Conservation (phyloP, 2,888 invertebrate species). For the Melinopterus prodromus region DNA sequence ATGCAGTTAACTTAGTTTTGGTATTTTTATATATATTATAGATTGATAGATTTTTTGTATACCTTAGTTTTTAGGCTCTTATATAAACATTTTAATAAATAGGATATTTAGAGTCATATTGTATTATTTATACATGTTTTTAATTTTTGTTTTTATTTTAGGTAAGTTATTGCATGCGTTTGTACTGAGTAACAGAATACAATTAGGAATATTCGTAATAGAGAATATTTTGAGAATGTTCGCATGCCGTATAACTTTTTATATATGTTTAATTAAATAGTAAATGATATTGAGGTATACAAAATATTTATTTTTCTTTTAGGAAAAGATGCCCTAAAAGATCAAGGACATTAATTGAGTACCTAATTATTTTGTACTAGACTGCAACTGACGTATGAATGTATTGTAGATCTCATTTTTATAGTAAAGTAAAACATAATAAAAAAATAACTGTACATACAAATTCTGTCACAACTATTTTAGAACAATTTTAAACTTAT, state of each 20-base stretch:
- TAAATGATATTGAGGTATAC: background rate
- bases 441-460: no score
- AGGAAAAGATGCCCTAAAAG: conserved; percentile 15
- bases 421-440: background rate
- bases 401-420: background rate
- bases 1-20: background rate
- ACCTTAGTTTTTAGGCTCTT: background rate
- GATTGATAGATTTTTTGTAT: no score
- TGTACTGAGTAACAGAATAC: background rate
- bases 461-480: no score
- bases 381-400: background rate
- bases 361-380: background rate
- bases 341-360: conserved; percentile 14
- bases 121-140: background rate
- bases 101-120: background rate
- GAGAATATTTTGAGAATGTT: background rate
- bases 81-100: background rate
- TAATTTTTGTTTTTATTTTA: background rate
- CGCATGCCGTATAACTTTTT: background rate
- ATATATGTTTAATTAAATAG: background rate
- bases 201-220: background rate
- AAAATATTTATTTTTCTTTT: conserved; percentile 7
- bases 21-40: conserved; percentile 15
- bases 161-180: background rate
- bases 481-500: no score